Evolutionary conservation across 2,888 invertebrate species (phyloP).

Genomic region (Cloeon dipterum): DNA sequence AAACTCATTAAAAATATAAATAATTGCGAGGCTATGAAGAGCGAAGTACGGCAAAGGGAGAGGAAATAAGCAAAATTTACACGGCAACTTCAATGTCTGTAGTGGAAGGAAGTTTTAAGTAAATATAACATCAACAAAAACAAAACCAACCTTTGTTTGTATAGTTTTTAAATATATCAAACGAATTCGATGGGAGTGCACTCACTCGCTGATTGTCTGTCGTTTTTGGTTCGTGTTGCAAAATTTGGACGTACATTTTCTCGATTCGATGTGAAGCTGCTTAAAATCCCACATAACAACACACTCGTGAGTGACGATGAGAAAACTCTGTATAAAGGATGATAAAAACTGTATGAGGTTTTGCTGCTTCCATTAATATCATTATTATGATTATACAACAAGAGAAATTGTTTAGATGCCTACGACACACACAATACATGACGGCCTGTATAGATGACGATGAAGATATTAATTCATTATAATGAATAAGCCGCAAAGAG

Average conservation of each 20-base stretch:
- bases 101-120: neutral
- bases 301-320: too few species aligned
- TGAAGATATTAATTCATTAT: conserved; percentile 2
- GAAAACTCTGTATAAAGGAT: too few species aligned
- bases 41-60: too few species aligned
- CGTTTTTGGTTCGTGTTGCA: neutral
- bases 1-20: too few species aligned
- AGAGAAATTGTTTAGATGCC: neutral
- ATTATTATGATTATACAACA: too few species aligned
- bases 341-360: too few species aligned
- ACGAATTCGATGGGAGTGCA: neutral
- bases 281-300: too few species aligned
- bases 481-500: neutral
- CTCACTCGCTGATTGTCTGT: too few species aligned
- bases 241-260: too few species aligned
- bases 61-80: too few species aligned
- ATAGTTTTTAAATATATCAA: neutral
- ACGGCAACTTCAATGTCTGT: conserved; percentile 1
- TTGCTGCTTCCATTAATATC: conserved; percentile 1
- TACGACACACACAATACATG: conserved; percentile 1
- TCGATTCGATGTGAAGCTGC: too few species aligned
- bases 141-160: neutral
- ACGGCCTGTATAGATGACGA: conserved; percentile 2
- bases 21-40: too few species aligned
- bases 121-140: neutral